phyloP scores from a whole-genome alignment of 30 jellyfish, hydroid and myxozoan species.

The Mastigias papua region DNA sequence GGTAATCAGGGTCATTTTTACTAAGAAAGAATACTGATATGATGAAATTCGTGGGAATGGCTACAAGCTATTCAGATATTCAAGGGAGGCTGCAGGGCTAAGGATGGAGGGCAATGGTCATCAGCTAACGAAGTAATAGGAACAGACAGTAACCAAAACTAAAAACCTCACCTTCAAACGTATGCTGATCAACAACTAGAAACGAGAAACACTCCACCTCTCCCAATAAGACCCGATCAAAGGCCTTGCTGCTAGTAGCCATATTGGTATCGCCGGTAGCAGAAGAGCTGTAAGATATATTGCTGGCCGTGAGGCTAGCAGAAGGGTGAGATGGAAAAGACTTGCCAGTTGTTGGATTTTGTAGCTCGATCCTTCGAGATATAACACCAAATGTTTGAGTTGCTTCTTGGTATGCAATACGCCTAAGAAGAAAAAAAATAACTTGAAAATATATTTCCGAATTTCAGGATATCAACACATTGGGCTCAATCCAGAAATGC shows the following conservation, averaged over 20 bases:
- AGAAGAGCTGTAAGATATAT: constrained; percentile 75
- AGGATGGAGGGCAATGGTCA: too few species aligned
- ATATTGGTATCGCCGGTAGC: constrained; percentile 48
- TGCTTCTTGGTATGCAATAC: constrained; percentile 96
- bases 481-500: too few species aligned
- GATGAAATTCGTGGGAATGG: too few species aligned
- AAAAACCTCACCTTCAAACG: constrained; percentile 89
- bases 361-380: constrained; percentile 82
- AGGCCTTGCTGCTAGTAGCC: constrained; percentile 84
- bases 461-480: background rate
- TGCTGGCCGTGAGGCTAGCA: constrained; percentile 89
- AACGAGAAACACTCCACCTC: constrained; percentile 87
- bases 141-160: background rate
- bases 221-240: constrained; percentile 76
- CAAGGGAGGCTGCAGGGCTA: too few species aligned
- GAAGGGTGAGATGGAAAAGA: constrained; percentile 86
- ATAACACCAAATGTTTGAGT: constrained; percentile 96
- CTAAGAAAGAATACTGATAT: too few species aligned
- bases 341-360: constrained; percentile 81
- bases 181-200: constrained; percentile 90
- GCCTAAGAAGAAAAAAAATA: constrained; percentile 45
- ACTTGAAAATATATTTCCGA: background rate
- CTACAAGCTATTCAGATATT: too few species aligned
- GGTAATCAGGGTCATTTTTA: too few species aligned
- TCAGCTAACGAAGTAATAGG: background rate